These are phyloP conservation scores for Eupithecia vulgata DNA, from an alignment of 2,888 invertebrate genomes.

Conservation along the genomic window DNA sequence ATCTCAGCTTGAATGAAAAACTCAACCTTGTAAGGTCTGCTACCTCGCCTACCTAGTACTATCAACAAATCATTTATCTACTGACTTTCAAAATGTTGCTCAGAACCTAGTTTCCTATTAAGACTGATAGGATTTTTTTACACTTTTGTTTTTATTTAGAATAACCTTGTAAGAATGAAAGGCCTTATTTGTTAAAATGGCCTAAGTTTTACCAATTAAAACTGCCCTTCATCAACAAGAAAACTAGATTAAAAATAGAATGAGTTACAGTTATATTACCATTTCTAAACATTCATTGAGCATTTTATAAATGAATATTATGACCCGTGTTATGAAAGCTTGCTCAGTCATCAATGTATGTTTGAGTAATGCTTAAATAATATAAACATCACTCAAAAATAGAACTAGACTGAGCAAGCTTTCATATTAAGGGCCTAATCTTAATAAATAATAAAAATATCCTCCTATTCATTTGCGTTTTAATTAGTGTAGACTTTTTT, in stretches of 20 bases:
- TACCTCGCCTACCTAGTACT: neutral
- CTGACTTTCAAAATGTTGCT: neutral
- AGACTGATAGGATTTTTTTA: neutral
- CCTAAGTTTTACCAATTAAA: neutral
- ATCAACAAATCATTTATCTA: neutral
- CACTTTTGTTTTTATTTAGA: too few species aligned
- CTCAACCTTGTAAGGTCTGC: neutral
- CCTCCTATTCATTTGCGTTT: neutral
- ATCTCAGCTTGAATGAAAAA: conserved; percentile 24
- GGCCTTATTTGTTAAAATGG: neutral
- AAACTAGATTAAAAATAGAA: neutral
- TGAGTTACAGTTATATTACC: neutral
- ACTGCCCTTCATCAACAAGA: neutral
- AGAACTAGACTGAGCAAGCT: too few species aligned
- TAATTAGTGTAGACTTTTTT: neutral
- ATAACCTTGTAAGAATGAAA: too few species aligned
- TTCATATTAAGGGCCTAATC: neutral
- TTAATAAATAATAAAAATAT: neutral
- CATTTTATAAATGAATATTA: neutral
- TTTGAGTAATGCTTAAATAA: too few species aligned
- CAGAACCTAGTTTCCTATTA: neutral
- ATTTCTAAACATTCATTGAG: neutral
- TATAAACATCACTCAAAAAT: too few species aligned
- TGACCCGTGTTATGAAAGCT: too few species aligned
- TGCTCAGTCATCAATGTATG: too few species aligned